Conservation (phyloP, 2,888 invertebrate genomes). For the Bombyx huttoni region DNA sequence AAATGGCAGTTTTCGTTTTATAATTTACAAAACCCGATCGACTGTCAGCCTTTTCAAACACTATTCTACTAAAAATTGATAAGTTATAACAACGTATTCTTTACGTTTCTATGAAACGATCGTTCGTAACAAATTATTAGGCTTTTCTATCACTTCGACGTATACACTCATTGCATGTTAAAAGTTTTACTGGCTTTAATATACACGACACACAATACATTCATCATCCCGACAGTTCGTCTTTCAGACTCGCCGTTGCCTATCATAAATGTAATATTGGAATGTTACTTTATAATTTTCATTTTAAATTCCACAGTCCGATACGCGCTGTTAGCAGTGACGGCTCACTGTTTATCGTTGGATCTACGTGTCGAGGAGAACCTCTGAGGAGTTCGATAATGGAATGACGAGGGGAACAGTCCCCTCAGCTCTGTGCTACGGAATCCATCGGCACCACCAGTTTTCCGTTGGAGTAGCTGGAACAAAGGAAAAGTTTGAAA, state of each 20-base stretch:
- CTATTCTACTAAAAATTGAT: constrained; percentile 64
- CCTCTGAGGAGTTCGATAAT: constrained; percentile 55
- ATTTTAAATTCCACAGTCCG: constrained; percentile 2
- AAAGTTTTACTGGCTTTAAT: constrained; percentile 23
- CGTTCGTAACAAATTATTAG: constrained; percentile 56
- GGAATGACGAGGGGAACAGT: constrained; percentile 43
- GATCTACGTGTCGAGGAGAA: constrained; percentile 38
- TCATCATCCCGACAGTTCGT: constrained; percentile 31
- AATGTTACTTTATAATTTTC: constrained; percentile 23
- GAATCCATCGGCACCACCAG: constrained; percentile 73
- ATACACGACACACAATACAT: constrained; percentile 26
- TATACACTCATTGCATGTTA: constrained; percentile 49
- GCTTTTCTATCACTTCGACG: constrained; percentile 68
- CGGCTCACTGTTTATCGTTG: constrained; percentile 24
- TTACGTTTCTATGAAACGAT: constrained; percentile 69
- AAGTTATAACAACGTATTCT: constrained; percentile 57
- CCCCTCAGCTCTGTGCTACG: constrained; percentile 70
- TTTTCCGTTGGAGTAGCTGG: constrained; percentile 71
- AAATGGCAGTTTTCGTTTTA: constrained; percentile 32
- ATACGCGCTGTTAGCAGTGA: neutral
- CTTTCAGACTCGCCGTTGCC: constrained; percentile 48
- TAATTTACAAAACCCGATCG: constrained; percentile 48
- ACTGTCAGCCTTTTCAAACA: constrained; percentile 66
- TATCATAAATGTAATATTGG: constrained; percentile 17
- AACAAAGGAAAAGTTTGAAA: constrained; percentile 42